Conservation (phyloP, 2,113 vertebrate genomes). For the Coturnix japonica region DNA sequence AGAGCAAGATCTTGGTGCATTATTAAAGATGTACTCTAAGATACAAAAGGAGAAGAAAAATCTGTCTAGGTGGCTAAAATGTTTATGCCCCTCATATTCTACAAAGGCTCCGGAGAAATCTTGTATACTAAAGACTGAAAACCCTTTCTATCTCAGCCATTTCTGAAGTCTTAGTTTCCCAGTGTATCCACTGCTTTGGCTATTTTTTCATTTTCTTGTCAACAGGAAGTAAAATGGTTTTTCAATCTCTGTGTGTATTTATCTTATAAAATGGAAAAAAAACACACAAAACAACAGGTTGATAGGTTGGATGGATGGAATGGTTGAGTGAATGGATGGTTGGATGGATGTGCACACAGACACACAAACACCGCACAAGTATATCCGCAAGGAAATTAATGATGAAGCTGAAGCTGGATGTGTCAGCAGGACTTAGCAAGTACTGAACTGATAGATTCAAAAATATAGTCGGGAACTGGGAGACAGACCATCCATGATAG, state of each 20-base stretch:
- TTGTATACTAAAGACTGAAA: not conserved
- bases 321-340: too few relatives aligned
- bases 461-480: not conserved
- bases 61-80: not conserved
- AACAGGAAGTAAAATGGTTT: not conserved
- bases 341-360: rapidly evolving
- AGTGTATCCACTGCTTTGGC: not conserved
- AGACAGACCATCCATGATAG: not conserved
- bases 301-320: not conserved
- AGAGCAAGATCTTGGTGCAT: not conserved
- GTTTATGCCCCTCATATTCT: not conserved
- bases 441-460: not conserved
- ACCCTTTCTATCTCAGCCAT: not conserved
- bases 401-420: not conserved
- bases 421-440: not conserved
- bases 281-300: not conserved
- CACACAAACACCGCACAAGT: not conserved
- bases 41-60: not conserved
- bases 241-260: not conserved
- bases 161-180: not conserved
- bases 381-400: not conserved
- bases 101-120: not conserved
- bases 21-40: not conserved
- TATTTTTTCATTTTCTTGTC: not conserved
- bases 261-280: not conserved